Evolutionary conservation across 2,888 invertebrate species (phyloP).

Genomic region (Cactoblastis cactorum): DNA sequence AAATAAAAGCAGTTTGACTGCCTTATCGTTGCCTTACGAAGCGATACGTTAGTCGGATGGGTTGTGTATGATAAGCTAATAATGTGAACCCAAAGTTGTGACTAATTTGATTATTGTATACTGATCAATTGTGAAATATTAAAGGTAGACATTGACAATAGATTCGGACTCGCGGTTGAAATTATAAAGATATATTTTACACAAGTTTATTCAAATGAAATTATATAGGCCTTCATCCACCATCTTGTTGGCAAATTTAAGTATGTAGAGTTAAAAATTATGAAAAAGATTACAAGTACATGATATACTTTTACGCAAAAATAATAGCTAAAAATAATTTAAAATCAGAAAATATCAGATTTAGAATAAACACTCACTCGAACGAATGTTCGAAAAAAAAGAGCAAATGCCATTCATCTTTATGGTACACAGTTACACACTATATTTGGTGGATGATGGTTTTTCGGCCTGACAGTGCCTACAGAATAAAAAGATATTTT

Average conservation of each 20-base stretch:
- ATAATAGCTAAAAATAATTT: no score
- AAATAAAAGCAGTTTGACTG: conserved; percentile 34
- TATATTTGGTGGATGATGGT: conserved; percentile 2
- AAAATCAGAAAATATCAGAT: no score
- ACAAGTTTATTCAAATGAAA: background rate
- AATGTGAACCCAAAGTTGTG: conserved; percentile 43
- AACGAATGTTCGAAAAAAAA: no score
- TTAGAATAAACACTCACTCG: no score
- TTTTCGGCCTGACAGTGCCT: conserved; percentile 45
- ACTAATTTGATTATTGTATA: conserved; percentile 27
- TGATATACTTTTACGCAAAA: no score
- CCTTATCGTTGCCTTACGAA: conserved; percentile 63
- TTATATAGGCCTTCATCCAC: conserved; percentile 11
- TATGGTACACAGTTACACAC: no score
- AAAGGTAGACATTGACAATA: conserved; percentile 23
- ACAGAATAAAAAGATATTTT: conserved; percentile 30
- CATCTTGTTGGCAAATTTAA: background rate
- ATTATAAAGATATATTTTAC: background rate
- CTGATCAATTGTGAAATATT: conserved; percentile 1
- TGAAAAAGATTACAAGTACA: no score
- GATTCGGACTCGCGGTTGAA: conserved; percentile 16
- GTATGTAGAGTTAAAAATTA: no score
- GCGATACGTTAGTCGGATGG: conserved; percentile 38
- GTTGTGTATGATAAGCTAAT: conserved; percentile 58
- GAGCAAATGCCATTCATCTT: no score